phyloP scores from a whole-genome alignment of 1,140 invertebrate genomes.

The Scaptomyza graminum region DNA sequence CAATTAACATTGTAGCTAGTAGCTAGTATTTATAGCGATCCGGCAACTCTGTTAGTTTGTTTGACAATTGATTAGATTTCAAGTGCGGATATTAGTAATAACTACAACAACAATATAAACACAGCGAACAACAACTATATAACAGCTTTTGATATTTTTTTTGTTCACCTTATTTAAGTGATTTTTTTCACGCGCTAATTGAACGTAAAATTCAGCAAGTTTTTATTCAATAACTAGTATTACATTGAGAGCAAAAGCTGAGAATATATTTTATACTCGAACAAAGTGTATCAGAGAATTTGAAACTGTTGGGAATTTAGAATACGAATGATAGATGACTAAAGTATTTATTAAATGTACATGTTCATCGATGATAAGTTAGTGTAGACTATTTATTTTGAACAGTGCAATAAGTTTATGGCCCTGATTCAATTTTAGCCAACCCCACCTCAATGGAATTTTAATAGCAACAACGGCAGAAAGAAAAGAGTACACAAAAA shows the following conservation, averaged over 20 bases:
- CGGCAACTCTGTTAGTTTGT: constrained; percentile 13
- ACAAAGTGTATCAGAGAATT: neutral
- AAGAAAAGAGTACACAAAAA: constrained; percentile 18
- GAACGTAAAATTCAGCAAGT: constrained; percentile 46
- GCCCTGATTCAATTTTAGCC: constrained; percentile 15
- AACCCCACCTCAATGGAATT: constrained; percentile 40
- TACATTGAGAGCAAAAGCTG: constrained; percentile 16
- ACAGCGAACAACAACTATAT: constrained; percentile 22
- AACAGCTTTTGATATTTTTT: constrained; percentile 37
- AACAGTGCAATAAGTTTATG: constrained; percentile 36
- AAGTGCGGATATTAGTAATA: constrained; percentile 44
- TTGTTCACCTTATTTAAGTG: constrained; percentile 25
- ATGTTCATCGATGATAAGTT: constrained; percentile 1
- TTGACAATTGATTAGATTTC: constrained; percentile 63
- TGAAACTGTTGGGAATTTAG: neutral
- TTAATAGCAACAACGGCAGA: constrained; percentile 24
- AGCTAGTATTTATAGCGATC: neutral
- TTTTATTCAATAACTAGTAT: constrained; percentile 23
- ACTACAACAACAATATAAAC: constrained; percentile 32
- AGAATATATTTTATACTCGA: neutral
- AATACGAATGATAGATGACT: neutral
- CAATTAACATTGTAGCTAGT: neutral
- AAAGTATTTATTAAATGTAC: neutral
- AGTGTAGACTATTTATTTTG: neutral
- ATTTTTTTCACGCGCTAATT: constrained; percentile 60